A percentile compares a stretch with the other conserved stretches of the same genome.
Evolutionary conservation across 2,888 invertebrate genomes (phyloP).

Genomic region (Meliscaeva auricollis): DNA sequence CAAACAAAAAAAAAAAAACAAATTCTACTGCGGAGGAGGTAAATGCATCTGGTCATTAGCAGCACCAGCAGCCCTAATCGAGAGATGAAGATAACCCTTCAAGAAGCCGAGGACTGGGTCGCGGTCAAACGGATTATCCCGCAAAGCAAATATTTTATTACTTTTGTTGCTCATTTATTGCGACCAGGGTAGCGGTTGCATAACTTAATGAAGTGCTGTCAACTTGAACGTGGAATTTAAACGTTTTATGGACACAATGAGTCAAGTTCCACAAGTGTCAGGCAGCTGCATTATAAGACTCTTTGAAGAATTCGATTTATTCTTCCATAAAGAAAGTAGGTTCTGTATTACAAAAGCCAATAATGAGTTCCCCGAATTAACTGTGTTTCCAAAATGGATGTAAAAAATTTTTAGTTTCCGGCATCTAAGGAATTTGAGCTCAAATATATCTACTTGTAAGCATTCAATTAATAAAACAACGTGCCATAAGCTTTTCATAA

Average conservation of each 20-base stretch:
- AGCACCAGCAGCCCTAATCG: constrained; percentile 18
- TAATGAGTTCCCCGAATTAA: too few species aligned
- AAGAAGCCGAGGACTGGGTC: background rate
- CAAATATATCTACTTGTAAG: background rate
- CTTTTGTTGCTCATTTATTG: constrained; percentile 45
- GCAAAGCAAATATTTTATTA: constrained; percentile 57
- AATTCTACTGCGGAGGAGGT: constrained; percentile 12
- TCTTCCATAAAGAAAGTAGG: background rate
- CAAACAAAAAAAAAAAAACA: background rate
- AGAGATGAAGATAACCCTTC: constrained; percentile 18
- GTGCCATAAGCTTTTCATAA: background rate
- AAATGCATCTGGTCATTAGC: constrained; percentile 72
- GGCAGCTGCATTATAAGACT: background rate
- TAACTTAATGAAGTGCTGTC: constrained; percentile 25
- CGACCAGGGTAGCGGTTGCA: background rate
- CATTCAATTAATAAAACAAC: background rate
- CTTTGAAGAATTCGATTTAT: background rate
- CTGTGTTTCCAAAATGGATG: too few species aligned
- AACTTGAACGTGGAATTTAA: constrained; percentile 19
- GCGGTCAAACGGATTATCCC: constrained; percentile 59
- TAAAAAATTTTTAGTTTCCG: too few species aligned
- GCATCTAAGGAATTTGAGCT: background rate
- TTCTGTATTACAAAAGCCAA: too few species aligned
- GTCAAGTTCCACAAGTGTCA: constrained; percentile 22
- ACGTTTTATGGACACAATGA: constrained; percentile 15